A percentile compares a stretch with the other conserved stretches of the same genome.
phyloP scores from a whole-genome alignment of 2,797 vertebrate genomes.

The Agapornis canus region DNA sequence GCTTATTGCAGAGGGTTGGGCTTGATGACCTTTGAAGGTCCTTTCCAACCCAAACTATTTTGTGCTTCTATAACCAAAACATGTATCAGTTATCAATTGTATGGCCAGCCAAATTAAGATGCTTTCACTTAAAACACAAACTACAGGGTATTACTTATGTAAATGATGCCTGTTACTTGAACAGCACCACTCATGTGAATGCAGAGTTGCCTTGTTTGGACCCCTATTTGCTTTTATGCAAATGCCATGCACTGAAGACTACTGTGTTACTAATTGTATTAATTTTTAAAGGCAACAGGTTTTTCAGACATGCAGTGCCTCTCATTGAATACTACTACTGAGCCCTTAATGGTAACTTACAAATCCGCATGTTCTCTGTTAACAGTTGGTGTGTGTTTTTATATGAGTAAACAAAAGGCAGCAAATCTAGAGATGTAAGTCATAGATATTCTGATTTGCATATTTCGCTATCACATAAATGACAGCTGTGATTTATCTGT shows the following conservation, averaged over 20 bases:
- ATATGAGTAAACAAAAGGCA: neutral
- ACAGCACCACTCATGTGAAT: fast-evolving
- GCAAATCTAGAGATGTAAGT: neutral
- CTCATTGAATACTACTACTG: neutral
- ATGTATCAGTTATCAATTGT: fast-evolving
- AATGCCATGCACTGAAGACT: neutral
- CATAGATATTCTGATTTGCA: neutral
- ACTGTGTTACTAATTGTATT: neutral
- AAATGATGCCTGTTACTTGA: neutral
- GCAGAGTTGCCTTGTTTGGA: neutral
- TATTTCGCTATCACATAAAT: neutral
- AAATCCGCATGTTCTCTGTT: neutral
- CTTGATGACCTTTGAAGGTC: neutral
- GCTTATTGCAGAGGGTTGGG: neutral
- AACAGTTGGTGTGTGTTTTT: neutral
- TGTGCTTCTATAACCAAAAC: neutral
- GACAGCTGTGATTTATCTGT: neutral
- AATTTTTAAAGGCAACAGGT: neutral
- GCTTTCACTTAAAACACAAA: neutral
- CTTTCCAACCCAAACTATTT: neutral
- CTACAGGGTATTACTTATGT: neutral
- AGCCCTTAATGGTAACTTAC: neutral
- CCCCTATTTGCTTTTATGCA: neutral
- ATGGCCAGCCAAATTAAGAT: neutral
- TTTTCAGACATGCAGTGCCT: neutral